phyloP scores from a whole-genome alignment of 1,140 invertebrate genomes.

The Augochlora pura region DNA sequence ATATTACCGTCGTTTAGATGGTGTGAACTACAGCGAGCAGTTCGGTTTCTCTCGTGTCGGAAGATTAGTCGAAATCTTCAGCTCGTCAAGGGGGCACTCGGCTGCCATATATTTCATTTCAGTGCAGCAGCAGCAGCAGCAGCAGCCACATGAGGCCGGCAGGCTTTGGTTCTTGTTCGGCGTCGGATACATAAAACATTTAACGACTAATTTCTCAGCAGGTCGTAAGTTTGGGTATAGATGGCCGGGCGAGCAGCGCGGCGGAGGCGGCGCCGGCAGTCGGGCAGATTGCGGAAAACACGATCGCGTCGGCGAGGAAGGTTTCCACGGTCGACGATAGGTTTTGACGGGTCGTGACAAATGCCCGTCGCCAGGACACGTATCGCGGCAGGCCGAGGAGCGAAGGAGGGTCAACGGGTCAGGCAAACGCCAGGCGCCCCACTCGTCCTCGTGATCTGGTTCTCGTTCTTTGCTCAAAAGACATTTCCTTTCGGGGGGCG shows the following conservation, averaged over 20 bases:
- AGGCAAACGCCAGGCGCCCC: conserved; percentile 65
- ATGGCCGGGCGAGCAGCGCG: too few species aligned
- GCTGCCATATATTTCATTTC: conserved; percentile 32
- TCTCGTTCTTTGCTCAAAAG: conserved; percentile 63
- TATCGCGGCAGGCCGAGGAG: conserved; percentile 18
- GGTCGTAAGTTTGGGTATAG: conserved; percentile 31
- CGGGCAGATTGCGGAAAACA: conserved; percentile 33
- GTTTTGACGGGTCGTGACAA: conserved; percentile 68
- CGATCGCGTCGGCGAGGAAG: conserved; percentile 38
- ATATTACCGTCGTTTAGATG: too few species aligned
- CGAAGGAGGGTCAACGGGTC: conserved; percentile 55
- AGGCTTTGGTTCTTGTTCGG: conserved; percentile 24
- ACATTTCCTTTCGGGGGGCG: conserved; percentile 65
- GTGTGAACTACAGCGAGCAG: too few species aligned
- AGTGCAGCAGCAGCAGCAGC: conserved; percentile 12
- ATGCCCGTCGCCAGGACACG: conserved; percentile 39
- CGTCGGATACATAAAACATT: conserved; percentile 73
- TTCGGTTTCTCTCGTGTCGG: neutral
- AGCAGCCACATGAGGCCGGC: conserved; percentile 51
- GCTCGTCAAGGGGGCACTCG: neutral
- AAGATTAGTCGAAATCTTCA: neutral
- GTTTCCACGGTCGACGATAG: conserved; percentile 50
- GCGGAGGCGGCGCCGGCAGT: too few species aligned
- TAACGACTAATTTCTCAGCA: conserved; percentile 68
- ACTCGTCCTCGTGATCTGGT: conserved; percentile 64